These are phyloP conservation scores for Toxostoma redivivum DNA, from an alignment of 2,113 vertebrate genomes.

Conservation along the genomic window DNA sequence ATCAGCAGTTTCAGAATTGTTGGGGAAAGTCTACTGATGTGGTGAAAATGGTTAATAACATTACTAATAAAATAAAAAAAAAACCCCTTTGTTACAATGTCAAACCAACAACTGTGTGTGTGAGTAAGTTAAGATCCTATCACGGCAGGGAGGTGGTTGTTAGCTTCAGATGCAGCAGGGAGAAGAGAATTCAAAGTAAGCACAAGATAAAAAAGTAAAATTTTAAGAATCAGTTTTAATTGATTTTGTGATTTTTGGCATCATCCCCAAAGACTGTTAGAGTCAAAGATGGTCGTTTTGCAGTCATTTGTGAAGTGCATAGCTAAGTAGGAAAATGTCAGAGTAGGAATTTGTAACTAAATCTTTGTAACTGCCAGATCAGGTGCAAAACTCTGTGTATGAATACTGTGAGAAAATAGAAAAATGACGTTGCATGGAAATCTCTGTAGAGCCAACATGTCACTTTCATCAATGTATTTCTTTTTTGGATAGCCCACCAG, in stretches of 20 bases:
- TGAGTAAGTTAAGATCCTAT: neutral
- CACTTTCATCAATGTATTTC: neutral
- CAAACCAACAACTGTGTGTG: neutral
- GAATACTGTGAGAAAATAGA: neutral
- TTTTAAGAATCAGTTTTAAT: neutral
- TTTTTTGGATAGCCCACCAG: neutral
- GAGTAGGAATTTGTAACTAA: neutral
- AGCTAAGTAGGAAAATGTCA: neutral
- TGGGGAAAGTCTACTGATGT: neutral
- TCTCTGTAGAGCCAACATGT: neutral
- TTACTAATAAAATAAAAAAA: neutral
- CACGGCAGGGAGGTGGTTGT: neutral
- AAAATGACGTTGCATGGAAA: neutral
- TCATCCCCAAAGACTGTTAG: neutral
- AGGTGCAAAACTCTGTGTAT: neutral
- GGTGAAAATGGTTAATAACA: neutral
- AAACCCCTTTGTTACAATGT: neutral
- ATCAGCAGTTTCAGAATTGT: neutral
- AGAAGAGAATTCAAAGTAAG: neutral
- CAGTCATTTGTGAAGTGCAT: neutral
- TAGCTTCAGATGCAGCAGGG: neutral
- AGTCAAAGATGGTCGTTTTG: neutral
- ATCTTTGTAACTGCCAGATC: neutral
- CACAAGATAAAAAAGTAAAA: neutral
- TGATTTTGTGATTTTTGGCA: neutral